These are phyloP conservation scores for Hippolais icterina DNA, from an alignment of 2,113 vertebrate species.

Conservation along the genomic window DNA sequence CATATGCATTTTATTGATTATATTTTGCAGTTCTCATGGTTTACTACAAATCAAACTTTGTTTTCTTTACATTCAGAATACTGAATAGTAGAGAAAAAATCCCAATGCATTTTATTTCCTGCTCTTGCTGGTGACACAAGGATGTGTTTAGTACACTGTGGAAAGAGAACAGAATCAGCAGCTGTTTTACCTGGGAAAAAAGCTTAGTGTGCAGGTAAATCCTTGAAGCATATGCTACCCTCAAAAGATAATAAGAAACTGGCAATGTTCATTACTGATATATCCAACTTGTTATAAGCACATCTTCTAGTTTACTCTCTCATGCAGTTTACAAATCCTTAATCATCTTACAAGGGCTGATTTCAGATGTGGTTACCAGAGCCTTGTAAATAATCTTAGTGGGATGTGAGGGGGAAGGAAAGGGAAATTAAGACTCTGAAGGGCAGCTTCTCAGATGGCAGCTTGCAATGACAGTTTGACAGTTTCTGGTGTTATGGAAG, in stretches of 20 bases:
- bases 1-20: not conserved
- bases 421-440: constrained; percentile 50
- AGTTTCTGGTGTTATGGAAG: constrained; percentile 55
- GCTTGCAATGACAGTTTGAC: constrained; percentile 63
- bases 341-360: constrained; percentile 56
- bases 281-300: constrained; percentile 34
- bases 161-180: not conserved
- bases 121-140: not conserved
- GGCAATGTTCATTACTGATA: not conserved
- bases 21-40: not conserved
- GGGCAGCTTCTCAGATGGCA: constrained; percentile 65
- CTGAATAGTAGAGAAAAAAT: not conserved
- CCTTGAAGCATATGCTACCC: not conserved
- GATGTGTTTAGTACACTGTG: not conserved
- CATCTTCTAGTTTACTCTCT: constrained; percentile 16
- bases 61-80: not conserved
- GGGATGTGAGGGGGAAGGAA: not conserved
- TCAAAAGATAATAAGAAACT: constrained; percentile 27
- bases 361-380: constrained; percentile 43
- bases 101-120: not conserved
- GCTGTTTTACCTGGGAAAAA: not conserved
- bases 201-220: constrained; percentile 14
- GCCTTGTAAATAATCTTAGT: constrained; percentile 60
- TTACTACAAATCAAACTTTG: not conserved
- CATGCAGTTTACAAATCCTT: constrained; percentile 43